Percentiles rank a stretch among this genome's conserved stretches.
These are phyloP conservation scores for Gnathonemus longibarbis DNA, from an alignment of 2,113 vertebrate species.

Conservation along the genomic window DNA sequence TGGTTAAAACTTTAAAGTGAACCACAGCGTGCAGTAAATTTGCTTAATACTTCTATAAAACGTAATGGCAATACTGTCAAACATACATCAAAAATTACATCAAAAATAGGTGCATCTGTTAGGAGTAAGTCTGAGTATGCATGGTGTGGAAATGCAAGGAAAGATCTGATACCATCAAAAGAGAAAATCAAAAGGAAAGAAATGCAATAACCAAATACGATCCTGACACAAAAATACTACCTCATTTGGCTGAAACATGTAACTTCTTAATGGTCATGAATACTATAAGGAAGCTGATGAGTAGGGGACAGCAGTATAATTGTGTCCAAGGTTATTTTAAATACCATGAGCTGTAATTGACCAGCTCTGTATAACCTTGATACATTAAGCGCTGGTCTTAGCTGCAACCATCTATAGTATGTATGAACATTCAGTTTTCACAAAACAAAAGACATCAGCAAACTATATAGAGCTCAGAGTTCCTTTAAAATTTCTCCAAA, in stretches of 20 bases:
- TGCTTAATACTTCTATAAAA: background rate
- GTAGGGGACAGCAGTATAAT: background rate
- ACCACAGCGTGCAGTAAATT: background rate
- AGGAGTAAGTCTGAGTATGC: background rate
- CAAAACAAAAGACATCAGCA: background rate
- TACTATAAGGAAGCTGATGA: background rate
- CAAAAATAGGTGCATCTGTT: background rate
- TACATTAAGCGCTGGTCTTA: background rate
- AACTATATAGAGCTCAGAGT: background rate
- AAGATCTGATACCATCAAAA: background rate
- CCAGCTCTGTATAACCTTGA: background rate
- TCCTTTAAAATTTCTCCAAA: background rate
- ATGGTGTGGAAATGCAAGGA: background rate
- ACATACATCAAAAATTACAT: background rate
- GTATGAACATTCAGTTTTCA: background rate
- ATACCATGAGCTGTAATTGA: background rate
- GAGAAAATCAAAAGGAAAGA: background rate
- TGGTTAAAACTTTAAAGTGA: background rate
- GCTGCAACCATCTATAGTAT: background rate
- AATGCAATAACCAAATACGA: background rate
- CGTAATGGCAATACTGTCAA: background rate
- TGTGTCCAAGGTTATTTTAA: slow-evolving; percentile 2
- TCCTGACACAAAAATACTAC: background rate
- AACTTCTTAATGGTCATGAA: background rate
- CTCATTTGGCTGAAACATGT: background rate